Conservation (phyloP, 2,888 invertebrate species). For the Acanthosepion pharaonis region DNA sequence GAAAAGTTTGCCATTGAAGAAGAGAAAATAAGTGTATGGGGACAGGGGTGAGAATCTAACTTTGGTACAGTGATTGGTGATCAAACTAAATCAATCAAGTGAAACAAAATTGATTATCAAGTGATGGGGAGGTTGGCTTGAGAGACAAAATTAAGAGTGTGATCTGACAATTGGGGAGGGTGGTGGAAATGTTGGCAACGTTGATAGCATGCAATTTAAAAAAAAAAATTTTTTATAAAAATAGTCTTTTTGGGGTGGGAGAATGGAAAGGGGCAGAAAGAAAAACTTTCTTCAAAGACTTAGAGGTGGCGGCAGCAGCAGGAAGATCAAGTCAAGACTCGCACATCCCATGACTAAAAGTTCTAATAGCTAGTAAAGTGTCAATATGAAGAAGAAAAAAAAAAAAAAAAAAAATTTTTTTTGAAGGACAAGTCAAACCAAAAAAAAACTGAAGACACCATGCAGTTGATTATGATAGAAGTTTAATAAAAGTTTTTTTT, state of each 20-base stretch:
- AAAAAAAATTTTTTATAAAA: no score
- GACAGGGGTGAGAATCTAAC: neutral
- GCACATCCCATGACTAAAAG: neutral
- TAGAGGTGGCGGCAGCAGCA: neutral
- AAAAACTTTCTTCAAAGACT: no score
- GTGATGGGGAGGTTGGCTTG: neutral
- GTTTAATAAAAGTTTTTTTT: slow-evolving; percentile 36
- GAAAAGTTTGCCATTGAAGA: no score
- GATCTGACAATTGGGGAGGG: neutral
- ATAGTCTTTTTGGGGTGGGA: neutral
- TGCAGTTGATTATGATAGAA: slow-evolving; percentile 39
- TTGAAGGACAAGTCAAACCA: neutral
- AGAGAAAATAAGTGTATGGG: no score
- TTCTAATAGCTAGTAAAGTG: neutral
- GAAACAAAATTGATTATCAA: neutral
- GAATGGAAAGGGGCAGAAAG: neutral
- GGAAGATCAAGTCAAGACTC: slow-evolving; percentile 15
- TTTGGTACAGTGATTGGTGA: neutral
- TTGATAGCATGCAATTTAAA: slow-evolving; percentile 1
- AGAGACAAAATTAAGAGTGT: neutral
- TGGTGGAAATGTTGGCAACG: neutral
- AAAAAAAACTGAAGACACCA: slow-evolving; percentile 1
- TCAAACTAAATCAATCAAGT: no score
- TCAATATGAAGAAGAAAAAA: neutral
- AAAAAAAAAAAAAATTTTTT: neutral